A percentile compares a stretch with the other conserved stretches of the same genome.
These are phyloP conservation scores for Synanthedon tipuliformis DNA, from an alignment of 2,888 invertebrate genomes.

Conservation along the genomic window DNA sequence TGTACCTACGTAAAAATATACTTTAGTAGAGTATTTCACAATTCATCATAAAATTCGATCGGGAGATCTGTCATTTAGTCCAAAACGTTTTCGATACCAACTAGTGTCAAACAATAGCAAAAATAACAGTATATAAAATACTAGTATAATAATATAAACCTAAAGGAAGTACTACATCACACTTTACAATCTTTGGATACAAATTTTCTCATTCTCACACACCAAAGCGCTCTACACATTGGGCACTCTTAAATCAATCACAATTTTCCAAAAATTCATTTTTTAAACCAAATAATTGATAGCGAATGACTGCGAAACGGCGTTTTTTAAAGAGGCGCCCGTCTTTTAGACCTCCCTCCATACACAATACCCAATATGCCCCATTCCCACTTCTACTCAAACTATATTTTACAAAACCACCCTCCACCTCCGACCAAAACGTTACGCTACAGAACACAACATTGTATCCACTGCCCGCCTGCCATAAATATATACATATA, in stretches of 20 bases:
- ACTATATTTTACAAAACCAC: slow-evolving; percentile 61
- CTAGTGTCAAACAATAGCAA: slow-evolving; percentile 53
- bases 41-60: slow-evolving; percentile 29
- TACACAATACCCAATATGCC: slow-evolving; percentile 67
- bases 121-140: slow-evolving; percentile 57
- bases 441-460: slow-evolving; percentile 65
- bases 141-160: slow-evolving; percentile 52
- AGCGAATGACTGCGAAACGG: slow-evolving; percentile 1
- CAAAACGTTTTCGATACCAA: slow-evolving; percentile 32
- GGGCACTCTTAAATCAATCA: slow-evolving; percentile 18
- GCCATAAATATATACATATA: slow-evolving; percentile 55
- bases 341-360: slow-evolving; percentile 16
- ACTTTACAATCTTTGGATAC: slow-evolving; percentile 67
- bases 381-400: slow-evolving; percentile 30
- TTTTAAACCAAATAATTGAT: neutral
- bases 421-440: slow-evolving; percentile 36
- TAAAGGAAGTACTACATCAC: slow-evolving; percentile 64
- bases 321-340: slow-evolving; percentile 3
- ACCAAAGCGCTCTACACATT: slow-evolving; percentile 28
- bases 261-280: neutral
- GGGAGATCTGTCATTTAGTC: slow-evolving; percentile 44
- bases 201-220: slow-evolving; percentile 30
- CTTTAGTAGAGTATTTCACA: neutral
- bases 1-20: neutral
- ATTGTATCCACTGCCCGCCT: slow-evolving; percentile 57